These are phyloP conservation scores for Furcifer pardalis DNA, from an alignment of 2,797 vertebrate species.

Conservation along the genomic window DNA sequence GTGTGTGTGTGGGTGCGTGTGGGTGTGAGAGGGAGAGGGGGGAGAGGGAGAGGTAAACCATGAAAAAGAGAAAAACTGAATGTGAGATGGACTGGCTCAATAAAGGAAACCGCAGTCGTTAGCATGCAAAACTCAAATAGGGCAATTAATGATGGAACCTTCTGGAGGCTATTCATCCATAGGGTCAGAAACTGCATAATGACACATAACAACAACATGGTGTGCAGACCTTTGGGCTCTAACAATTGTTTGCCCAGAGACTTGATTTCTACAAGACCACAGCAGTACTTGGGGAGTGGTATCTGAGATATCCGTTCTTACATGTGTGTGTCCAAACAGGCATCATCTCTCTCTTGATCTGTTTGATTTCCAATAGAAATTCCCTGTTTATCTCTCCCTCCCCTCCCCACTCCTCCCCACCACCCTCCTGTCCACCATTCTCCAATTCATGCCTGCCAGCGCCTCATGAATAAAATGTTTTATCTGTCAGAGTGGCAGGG, in stretches of 20 bases:
- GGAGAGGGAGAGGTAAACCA: too few species aligned
- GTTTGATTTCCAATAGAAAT: constrained; percentile 11
- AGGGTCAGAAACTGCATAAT: too few species aligned
- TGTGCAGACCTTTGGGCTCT: too few species aligned
- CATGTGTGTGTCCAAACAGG: background rate
- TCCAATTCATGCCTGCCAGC: constrained; percentile 46
- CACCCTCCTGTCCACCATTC: background rate
- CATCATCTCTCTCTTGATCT: constrained; percentile 1
- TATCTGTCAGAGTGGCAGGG: constrained; percentile 70
- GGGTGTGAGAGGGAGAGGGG: too few species aligned
- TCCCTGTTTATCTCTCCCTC: constrained; percentile 7
- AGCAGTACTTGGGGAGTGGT: background rate
- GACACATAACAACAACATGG: too few species aligned
- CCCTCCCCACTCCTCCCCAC: background rate
- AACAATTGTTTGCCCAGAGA: background rate
- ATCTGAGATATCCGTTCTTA: background rate
- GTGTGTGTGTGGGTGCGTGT: too few species aligned
- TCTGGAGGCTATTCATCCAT: too few species aligned
- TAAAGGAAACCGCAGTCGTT: too few species aligned
- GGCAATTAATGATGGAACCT: too few species aligned
- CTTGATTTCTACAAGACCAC: background rate
- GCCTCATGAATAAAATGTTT: constrained; percentile 59
- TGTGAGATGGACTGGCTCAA: too few species aligned
- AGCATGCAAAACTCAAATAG: too few species aligned
- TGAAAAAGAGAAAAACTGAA: too few species aligned